Percentiles rank a stretch among this genome's conserved stretches.
Evolutionary conservation across 2,797 vertebrate genomes (phyloP).

Genomic region (Lepus oiostolus): DNA sequence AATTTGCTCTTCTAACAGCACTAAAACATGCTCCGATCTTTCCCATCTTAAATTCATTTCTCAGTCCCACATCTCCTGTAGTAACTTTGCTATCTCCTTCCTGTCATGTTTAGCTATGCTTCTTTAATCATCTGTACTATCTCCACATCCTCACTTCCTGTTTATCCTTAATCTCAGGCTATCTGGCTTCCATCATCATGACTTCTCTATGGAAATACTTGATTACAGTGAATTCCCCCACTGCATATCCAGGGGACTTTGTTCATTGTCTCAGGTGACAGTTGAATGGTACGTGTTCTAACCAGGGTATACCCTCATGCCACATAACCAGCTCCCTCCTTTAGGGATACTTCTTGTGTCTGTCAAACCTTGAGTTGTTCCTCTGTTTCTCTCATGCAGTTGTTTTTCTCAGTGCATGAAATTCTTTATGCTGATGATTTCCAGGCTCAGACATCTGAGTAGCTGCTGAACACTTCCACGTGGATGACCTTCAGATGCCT

Average conservation of each 20-base stretch:
- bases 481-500: background rate
- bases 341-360: background rate
- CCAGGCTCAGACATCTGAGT: background rate
- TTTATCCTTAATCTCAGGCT: slow-evolving; percentile 3
- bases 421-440: background rate
- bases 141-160: slow-evolving; percentile 18
- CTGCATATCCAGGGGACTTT: background rate
- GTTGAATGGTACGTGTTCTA: background rate
- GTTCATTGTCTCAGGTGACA: background rate
- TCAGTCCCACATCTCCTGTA: background rate
- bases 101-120: background rate
- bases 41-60: background rate
- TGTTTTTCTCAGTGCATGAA: background rate
- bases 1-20: background rate
- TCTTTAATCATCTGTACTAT: slow-evolving; percentile 15
- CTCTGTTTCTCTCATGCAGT: background rate
- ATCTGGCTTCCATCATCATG: slow-evolving; percentile 31
- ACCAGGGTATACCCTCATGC: background rate
- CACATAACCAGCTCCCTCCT: background rate
- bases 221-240: background rate
- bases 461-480: background rate
- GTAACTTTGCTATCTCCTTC: background rate
- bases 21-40: background rate
- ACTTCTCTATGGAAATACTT: background rate
- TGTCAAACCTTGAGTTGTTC: background rate